Base-by-base conservation (phyloP, 2,888 invertebrate genomes). In the Adelphocoris suturalis region DNA sequence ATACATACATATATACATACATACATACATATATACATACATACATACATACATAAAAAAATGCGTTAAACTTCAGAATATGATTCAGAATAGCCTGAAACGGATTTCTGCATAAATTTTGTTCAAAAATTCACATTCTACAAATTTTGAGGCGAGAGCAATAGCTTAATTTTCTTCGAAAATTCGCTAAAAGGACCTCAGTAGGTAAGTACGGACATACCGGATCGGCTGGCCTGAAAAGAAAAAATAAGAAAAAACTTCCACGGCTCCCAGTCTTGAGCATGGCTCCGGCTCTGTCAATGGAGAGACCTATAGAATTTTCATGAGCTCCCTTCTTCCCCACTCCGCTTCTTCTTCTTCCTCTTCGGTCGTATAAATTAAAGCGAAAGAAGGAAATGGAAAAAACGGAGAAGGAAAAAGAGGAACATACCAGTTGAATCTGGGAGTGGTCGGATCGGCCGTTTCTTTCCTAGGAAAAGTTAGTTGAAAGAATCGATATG, bases 261-360 rank as follows among this genome's bases (percentile, higher is more conserved):
- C 57, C 16, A 28, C 52, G 28, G 85, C 85, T 85, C 28, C 85
- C 61, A n/a, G 85, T 85, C 85, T 85, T 85, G 85, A 85, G 57
- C 85, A 57, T 61, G 85, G 85, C 85, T 85, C 85, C 57, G 27
- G 61, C 82, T 52, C 37, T 28, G 46, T 28, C 85, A 85, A 85
- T 85, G 85, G 85, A 57, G 85, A 27, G 37, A 85, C 85, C 57
- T 27, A 55, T 85, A 85, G 85, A 85, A 85, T 85, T 85, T 85
- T 85, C 85, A 85, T 85, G 85, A 85, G 85, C n/a, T n/a, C 23
- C 85, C 85, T 23, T 68, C 23, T 9, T 23, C 68, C 11, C 68
- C 68, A 12, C 27, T 23, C 61, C 61, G 23, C 68, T 68, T 23
- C 68, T 68, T 85, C 85, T 57, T 85, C 78, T 46, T 47, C 78